Conservation (phyloP, 2,797 vertebrate species). For the Mormyrops attenuatus region DNA sequence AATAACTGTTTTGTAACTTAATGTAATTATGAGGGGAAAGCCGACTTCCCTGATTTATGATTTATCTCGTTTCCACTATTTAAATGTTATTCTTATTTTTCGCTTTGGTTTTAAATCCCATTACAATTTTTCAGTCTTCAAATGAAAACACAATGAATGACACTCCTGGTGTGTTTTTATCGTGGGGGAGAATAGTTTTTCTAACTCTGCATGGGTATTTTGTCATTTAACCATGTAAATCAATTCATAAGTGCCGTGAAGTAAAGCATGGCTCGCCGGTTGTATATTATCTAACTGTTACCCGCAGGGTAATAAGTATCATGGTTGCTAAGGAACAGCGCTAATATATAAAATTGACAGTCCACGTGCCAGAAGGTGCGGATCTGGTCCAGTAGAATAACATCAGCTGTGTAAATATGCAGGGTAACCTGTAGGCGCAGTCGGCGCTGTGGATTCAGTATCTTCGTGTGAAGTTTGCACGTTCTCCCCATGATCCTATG, state of each 20-base stretch:
- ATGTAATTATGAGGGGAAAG: neutral
- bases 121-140: neutral
- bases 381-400: neutral
- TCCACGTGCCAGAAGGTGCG: neutral
- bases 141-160: neutral
- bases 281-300: neutral
- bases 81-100: neutral
- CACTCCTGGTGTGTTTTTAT: neutral
- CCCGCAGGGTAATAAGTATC: neutral
- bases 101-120: neutral
- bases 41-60: neutral
- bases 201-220: neutral
- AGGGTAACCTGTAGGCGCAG: neutral
- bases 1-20: neutral
- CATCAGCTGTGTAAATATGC: neutral
- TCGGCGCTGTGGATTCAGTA: neutral
- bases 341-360: neutral
- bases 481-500: neutral
- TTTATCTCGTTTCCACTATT: neutral
- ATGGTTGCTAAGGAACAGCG: neutral
- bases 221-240: neutral
- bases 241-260: neutral
- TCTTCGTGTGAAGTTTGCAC: neutral
- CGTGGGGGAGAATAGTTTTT: neutral
- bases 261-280: neutral